phyloP scores from a whole-genome alignment of 2,888 invertebrate genomes.

The Rhopalosiphum nymphaeae region DNA sequence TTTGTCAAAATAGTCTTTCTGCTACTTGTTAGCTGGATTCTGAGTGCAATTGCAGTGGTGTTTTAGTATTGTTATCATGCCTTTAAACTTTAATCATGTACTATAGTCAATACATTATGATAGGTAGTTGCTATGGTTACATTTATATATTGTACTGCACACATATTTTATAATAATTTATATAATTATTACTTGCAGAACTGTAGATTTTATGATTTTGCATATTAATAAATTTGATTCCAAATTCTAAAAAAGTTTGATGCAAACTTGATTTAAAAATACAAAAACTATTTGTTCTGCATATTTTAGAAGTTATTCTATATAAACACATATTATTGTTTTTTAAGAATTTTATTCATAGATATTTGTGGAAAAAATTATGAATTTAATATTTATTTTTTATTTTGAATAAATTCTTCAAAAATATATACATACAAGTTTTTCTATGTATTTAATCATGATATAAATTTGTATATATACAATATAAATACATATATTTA shows the following conservation, averaged over 20 bases:
- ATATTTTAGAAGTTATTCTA: not conserved
- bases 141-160: not conserved
- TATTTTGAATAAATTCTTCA: not conserved
- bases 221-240: not conserved
- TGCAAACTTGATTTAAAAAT: not conserved
- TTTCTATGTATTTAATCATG: too few relatives aligned
- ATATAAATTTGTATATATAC: too few relatives aligned
- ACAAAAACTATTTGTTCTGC: not conserved
- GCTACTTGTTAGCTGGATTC: not conserved
- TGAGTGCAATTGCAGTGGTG: not conserved
- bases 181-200: not conserved
- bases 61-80: not conserved
- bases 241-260: not conserved
- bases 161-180: not conserved
- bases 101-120: not conserved
- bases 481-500: not conserved
- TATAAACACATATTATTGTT: not conserved
- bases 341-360: not conserved
- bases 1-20: not conserved
- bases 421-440: not conserved
- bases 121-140: conserved; percentile 3
- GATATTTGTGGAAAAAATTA: not conserved
- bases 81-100: not conserved
- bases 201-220: not conserved
- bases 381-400: not conserved